Conservation (phyloP, 1,140 invertebrate genomes). For the Diorhabda elongata region DNA sequence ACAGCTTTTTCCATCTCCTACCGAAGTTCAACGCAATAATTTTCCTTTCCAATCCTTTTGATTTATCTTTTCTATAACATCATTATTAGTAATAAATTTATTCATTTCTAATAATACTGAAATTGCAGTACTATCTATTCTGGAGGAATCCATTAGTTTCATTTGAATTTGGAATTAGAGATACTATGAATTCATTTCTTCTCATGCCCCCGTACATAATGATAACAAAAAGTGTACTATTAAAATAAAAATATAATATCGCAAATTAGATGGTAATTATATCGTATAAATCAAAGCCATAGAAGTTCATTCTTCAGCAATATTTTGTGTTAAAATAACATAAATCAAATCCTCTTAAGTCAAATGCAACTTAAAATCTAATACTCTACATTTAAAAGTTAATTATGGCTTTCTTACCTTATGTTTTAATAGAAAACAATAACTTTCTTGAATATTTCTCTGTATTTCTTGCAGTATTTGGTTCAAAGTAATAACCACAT, state of each 20-base stretch:
- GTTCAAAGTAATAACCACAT: no score
- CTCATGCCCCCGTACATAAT: not conserved
- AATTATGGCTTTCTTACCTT: not conserved
- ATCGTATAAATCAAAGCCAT: not conserved
- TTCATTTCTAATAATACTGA: not conserved
- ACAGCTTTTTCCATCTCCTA: conserved; percentile 5
- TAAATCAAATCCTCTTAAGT: not conserved
- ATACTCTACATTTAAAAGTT: not conserved
- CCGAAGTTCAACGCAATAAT: not conserved
- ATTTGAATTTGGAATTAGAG: not conserved
- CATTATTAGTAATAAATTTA: conserved; percentile 1
- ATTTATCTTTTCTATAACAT: not conserved
- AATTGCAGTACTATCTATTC: no score
- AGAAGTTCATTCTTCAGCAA: not conserved
- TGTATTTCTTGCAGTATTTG: no score
- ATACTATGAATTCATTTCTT: not conserved
- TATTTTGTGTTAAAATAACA: not conserved
- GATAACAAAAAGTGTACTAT: not conserved
- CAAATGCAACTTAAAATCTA: not conserved
- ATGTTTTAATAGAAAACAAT: not conserved
- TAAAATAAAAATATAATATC: not conserved
- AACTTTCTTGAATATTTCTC: not conserved
- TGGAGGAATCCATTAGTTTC: no score
- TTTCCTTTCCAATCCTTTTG: not conserved
- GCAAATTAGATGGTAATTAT: not conserved